A percentile compares a stretch with the other conserved stretches of the same genome.
phyloP scores from a whole-genome alignment of 2,888 invertebrate genomes.

The Drosophila pseudotalamancana region DNA sequence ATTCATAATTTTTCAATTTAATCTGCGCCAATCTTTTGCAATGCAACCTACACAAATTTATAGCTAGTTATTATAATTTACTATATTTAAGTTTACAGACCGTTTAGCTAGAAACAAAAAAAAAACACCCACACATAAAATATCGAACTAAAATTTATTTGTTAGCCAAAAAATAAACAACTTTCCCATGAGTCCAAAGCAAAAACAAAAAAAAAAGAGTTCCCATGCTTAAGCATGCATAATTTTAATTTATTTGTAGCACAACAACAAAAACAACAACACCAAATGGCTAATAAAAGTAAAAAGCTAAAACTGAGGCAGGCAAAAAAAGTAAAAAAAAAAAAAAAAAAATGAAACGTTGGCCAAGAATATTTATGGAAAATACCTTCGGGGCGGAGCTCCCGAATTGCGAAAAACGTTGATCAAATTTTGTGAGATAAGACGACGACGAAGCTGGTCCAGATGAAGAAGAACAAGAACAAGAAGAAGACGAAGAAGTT shows the following conservation, averaged over 20 bases:
- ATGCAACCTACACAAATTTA: neutral
- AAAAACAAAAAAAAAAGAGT: conserved; percentile 25
- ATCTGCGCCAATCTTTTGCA: neutral
- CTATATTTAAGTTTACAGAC: conserved; percentile 19
- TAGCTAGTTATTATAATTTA: conserved; percentile 9
- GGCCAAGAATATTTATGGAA: conserved; percentile 75
- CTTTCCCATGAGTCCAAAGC: conserved; percentile 45
- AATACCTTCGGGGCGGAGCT: conserved; percentile 84
- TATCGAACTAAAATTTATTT: conserved; percentile 36
- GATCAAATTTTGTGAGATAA: conserved; percentile 80
- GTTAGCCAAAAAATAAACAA: conserved; percentile 21
- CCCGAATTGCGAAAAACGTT: conserved; percentile 83
- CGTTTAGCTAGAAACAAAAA: conserved; percentile 21
- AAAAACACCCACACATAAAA: conserved; percentile 60
- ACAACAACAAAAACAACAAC: conserved; percentile 40
- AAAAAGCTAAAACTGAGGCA: conserved; percentile 52
- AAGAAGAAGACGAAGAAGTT: conserved; percentile 11
- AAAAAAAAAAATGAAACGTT: conserved; percentile 18
- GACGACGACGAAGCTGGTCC: conserved; percentile 10
- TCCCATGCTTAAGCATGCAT: conserved; percentile 79
- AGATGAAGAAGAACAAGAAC: neutral
- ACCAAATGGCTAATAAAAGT: conserved; percentile 67
- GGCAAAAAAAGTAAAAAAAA: too few species aligned
- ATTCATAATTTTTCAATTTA: neutral
- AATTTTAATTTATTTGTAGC: conserved; percentile 80